Conservation (phyloP, 2,797 vertebrate genomes). For the Nasua narica region DNA sequence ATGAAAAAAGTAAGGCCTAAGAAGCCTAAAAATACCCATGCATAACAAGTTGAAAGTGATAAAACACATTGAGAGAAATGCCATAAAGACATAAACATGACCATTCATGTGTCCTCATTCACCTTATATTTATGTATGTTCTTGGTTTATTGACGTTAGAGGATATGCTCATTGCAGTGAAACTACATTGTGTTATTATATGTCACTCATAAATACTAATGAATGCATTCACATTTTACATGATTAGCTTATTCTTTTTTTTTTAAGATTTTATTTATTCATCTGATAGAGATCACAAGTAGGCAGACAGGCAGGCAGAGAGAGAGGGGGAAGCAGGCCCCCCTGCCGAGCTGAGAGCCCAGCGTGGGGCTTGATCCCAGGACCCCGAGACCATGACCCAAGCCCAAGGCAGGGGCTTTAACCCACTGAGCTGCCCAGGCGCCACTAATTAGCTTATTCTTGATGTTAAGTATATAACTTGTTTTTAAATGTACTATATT, state of each 20-base stretch:
- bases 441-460: neutral
- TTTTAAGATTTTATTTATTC: no score
- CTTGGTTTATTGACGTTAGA: neutral
- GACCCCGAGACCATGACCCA: no score
- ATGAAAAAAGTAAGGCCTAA: neutral
- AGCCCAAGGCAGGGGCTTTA: no score
- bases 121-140: neutral
- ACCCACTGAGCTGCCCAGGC: no score
- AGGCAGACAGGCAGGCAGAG: no score
- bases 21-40: neutral
- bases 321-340: no score
- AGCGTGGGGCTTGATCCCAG: no score
- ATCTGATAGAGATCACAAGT: no score
- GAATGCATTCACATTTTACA: neutral
- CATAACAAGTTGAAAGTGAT: neutral
- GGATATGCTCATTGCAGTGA: neutral
- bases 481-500: neutral
- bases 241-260: neutral
- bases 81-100: neutral
- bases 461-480: neutral
- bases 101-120: neutral
- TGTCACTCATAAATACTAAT: neutral
- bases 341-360: no score
- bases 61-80: neutral
- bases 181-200: neutral